Percentiles rank a stretch among this genome's conserved stretches.
Evolutionary conservation across 2,888 invertebrate species (phyloP).

Genomic region (Chymomyza caudatula): DNA sequence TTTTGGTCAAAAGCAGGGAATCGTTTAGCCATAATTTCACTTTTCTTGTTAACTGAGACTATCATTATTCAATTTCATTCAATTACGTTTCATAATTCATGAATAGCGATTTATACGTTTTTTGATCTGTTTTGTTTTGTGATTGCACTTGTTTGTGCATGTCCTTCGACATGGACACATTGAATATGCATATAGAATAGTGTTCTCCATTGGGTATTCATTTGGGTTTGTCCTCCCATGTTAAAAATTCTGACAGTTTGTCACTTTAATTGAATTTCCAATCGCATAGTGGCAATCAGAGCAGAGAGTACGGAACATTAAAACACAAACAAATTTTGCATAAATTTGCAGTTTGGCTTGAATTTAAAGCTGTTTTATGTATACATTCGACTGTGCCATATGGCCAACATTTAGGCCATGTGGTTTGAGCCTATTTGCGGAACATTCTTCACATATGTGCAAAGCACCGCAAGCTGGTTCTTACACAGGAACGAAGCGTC

Average conservation of each 20-base stretch:
- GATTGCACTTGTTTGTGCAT: neutral
- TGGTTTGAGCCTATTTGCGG: neutral
- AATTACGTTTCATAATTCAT: constrained; percentile 69
- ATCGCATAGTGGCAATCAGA: constrained; percentile 29
- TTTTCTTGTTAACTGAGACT: constrained; percentile 58
- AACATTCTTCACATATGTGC: neutral
- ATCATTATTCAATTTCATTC: constrained; percentile 54
- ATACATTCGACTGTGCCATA: neutral
- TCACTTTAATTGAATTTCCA: constrained; percentile 71
- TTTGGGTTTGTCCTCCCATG: constrained; percentile 50
- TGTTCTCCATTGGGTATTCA: neutral
- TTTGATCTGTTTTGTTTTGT: neutral
- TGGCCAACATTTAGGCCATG: neutral
- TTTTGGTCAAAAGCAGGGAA: too few relatives aligned
- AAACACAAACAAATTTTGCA: constrained; percentile 37
- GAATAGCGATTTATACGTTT: neutral
- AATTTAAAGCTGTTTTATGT: neutral
- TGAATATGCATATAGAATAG: neutral
- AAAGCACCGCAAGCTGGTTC: neutral
- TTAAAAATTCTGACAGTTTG: constrained; percentile 72
- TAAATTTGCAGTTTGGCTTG: constrained; percentile 47
- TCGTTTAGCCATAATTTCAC: constrained; percentile 51
- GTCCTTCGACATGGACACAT: neutral
- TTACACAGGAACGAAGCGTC: constrained; percentile 26
- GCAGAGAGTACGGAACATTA: constrained; percentile 7